These are phyloP conservation scores for Trogon melanurus DNA, from an alignment of 2,113 vertebrate species.

Conservation along the genomic window DNA sequence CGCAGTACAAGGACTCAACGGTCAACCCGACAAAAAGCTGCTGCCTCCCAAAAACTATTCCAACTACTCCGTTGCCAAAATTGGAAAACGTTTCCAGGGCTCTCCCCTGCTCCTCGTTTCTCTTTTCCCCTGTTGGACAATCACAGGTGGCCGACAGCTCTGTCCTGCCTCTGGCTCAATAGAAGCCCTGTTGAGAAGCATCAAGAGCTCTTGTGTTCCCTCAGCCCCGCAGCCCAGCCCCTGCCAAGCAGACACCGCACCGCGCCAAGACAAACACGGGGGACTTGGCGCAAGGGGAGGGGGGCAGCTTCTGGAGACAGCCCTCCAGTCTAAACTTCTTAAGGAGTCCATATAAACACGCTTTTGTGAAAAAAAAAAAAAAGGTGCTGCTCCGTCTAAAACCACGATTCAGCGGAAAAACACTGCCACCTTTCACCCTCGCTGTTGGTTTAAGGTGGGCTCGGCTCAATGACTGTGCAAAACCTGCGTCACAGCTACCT, in stretches of 20 bases:
- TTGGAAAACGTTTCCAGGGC: background rate
- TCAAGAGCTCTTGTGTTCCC: slow-evolving; percentile 90
- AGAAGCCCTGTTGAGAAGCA: slow-evolving; percentile 83
- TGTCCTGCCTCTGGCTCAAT: slow-evolving; percentile 72
- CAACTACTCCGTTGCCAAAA: background rate
- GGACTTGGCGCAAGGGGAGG: slow-evolving; percentile 80
- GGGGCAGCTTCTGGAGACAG: slow-evolving; percentile 85
- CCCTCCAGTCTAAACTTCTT: slow-evolving; percentile 91
- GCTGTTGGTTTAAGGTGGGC: slow-evolving; percentile 91
- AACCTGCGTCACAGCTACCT: slow-evolving; percentile 93
- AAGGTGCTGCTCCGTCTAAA: slow-evolving; percentile 79
- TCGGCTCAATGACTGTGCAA: slow-evolving; percentile 82
- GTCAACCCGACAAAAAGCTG: background rate
- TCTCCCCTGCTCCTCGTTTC: background rate
- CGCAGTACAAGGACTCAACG: background rate
- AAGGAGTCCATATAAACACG: slow-evolving; percentile 85
- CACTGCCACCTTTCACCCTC: slow-evolving; percentile 93
- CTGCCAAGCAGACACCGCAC: slow-evolving; percentile 86
- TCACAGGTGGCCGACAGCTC: slow-evolving; percentile 80
- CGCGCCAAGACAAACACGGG: slow-evolving; percentile 93
- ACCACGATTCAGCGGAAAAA: slow-evolving; percentile 79
- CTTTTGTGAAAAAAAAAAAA: slow-evolving; percentile 73
- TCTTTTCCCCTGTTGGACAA: slow-evolving; percentile 57
- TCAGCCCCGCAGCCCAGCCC: slow-evolving; percentile 84
- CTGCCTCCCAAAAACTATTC: background rate